Base-by-base conservation (phyloP, 1,140 invertebrate species). In the Frieseomelitta varia region DNA sequence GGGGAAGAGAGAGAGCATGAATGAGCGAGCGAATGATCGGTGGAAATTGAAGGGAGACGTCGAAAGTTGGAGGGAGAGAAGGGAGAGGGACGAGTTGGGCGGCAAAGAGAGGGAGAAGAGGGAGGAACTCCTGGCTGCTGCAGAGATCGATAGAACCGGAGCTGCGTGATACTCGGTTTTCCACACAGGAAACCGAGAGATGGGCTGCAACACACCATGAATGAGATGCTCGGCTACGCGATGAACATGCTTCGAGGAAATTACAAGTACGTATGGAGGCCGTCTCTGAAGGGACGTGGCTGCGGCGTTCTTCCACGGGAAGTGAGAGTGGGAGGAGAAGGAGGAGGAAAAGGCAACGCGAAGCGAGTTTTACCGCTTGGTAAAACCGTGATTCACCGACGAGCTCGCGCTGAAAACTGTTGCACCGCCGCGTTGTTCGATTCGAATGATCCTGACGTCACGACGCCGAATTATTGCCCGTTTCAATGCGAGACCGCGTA, bases 111-210 rank as follows among this genome's bases (percentile, higher is more conserved):
- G 15, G 71, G 67, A 39, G n/a, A 76, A 84, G 65, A 63, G 27
- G 34, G 74, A 88, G 65, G 68, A 78, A 76, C 75, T 85, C 63
- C 69, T 81, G 84, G 89, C 86, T 84, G 90, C 14, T 85, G 90
- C 14, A 85, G 90, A 91, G 90, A 91, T 91, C 91, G 90, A 91
- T 91, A 91, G 82, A 90, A 90, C 77, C 39, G 91, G 90, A 90
- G 89, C 90, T 91, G 91, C 91, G 91, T 91, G 86, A 85, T 91
- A 15, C 27, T 90, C 87, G 76, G 78, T 80, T 87, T 84, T 90
- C 86, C 80, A 85, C 82, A 84, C 47, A 71, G 76, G 73, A 84
- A 86, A 89, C 84, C 84, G 77, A 91, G 87, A 75, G 78, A 90
- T 78, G 72, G 65, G 81, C n/a, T 76, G 81, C 58, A 80, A 83